Percentiles rank a stretch among this genome's conserved stretches.
Conservation (phyloP, 2,113 vertebrate genomes). For the Bostrychus sinensis region DNA sequence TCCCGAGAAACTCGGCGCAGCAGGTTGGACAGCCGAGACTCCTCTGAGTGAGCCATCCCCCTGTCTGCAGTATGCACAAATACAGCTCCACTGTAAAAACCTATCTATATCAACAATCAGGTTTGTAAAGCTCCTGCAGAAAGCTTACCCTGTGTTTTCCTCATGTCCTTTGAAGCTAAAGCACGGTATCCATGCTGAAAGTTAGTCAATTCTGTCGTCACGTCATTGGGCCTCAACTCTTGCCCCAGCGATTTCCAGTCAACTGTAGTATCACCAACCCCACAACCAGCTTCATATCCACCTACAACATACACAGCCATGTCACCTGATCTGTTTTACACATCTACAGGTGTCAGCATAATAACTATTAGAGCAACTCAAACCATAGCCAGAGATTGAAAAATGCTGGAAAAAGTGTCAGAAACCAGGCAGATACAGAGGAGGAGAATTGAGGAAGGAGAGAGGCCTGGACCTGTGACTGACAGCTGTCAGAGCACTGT, state of each 20-base stretch:
- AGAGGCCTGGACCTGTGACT: too few species aligned
- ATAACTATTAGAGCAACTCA: too few species aligned
- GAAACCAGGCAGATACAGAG: too few species aligned
- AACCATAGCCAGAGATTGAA: too few species aligned
- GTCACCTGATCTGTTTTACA: too few species aligned
- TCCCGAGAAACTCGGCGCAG: conserved; percentile 98
- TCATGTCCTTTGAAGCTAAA: conserved; percentile 99
- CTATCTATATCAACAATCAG: background rate
- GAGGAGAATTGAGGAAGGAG: too few species aligned
- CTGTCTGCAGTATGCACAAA: conserved; percentile 81
- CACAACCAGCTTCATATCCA: conserved; percentile 94
- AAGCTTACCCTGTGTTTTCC: conserved; percentile 97
- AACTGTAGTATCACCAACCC: conserved; percentile 97
- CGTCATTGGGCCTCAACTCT: conserved; percentile 99
- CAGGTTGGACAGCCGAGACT: conserved; percentile 99
- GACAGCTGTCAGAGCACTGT: too few species aligned
- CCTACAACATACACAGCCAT: conserved; percentile 69
- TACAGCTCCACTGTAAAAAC: background rate
- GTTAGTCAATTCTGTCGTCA: conserved; percentile 93
- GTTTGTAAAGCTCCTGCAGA: too few species aligned
- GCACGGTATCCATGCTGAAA: conserved; percentile 99
- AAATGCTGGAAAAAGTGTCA: too few species aligned
- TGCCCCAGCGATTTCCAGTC: conserved; percentile 99
- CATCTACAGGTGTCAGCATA: too few species aligned
- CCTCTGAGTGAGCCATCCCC: conserved; percentile 97